Conservation (phyloP, 2,888 invertebrate species). For the Drosophila differens region DNA sequence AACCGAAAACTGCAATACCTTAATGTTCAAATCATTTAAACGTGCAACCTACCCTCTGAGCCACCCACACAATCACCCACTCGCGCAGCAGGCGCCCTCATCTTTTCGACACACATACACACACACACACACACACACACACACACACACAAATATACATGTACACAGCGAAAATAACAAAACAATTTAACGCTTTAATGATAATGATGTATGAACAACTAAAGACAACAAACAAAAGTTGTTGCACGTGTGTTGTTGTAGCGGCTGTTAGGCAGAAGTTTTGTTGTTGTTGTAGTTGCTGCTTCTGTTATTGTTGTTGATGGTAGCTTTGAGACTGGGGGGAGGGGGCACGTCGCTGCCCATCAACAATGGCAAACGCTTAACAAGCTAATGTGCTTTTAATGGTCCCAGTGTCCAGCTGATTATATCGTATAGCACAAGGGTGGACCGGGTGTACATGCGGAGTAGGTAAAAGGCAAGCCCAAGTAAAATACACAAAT, state of each 20-base stretch:
- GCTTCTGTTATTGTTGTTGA: slow-evolving; percentile 37
- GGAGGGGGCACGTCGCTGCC: slow-evolving; percentile 7
- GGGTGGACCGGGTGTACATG: background rate
- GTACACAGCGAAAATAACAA: slow-evolving; percentile 57
- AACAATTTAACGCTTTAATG: slow-evolving; percentile 80
- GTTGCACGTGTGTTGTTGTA: slow-evolving; percentile 61
- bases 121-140: background rate
- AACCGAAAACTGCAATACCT: slow-evolving; percentile 39
- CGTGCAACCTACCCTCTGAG: slow-evolving; percentile 16
- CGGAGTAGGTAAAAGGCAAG: slow-evolving; percentile 5
- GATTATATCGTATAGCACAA: slow-evolving; percentile 64
- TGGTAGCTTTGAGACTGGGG: slow-evolving; percentile 15
- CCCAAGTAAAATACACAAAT: slow-evolving; percentile 75
- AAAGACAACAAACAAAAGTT: slow-evolving; percentile 73
- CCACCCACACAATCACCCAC: background rate
- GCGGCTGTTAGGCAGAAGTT: slow-evolving; percentile 3
- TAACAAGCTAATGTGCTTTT: slow-evolving; percentile 80
- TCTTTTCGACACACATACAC: slow-evolving; percentile 6
- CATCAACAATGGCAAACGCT: slow-evolving; percentile 61
- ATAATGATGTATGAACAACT: slow-evolving; percentile 79
- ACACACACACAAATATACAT: background rate
- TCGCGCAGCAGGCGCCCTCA: slow-evolving; percentile 25
- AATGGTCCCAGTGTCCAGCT: slow-evolving; percentile 73
- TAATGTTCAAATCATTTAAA: slow-evolving; percentile 58
- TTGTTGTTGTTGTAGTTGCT: slow-evolving; percentile 6